Evolutionary conservation across 2,888 invertebrate genomes (phyloP).

Genomic region (Stenotaenia linearis): DNA sequence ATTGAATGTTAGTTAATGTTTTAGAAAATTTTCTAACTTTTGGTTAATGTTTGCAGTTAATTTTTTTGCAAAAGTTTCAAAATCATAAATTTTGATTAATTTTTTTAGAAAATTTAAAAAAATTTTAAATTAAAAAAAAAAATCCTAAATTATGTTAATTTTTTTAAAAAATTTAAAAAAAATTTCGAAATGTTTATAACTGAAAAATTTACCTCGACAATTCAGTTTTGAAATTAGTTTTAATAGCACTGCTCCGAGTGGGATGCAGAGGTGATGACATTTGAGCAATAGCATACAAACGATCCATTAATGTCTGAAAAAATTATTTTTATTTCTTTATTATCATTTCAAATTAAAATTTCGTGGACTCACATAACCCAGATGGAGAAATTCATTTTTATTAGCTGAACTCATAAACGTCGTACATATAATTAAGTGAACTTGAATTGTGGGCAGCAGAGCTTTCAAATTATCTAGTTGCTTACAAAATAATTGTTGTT

Average conservation of each 20-base stretch:
- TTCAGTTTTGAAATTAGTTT: conserved; percentile 59
- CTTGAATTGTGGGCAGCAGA: conserved; percentile 62
- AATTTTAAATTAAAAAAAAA: no score
- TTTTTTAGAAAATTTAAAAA: no score
- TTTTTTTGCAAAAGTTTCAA: no score
- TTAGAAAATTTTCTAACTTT: no score
- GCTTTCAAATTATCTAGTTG: conserved; percentile 56
- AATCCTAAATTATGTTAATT: no score
- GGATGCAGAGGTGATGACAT: conserved; percentile 49
- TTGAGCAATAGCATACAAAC: conserved; percentile 60
- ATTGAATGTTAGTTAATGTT: no score
- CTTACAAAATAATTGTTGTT: conserved; percentile 54
- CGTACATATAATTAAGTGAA: conserved; percentile 64
- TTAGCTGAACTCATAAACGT: conserved; percentile 65
- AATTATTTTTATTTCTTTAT: background rate
- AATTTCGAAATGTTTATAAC: background rate
- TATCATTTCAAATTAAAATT: background rate
- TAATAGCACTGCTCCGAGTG: conserved; percentile 53
- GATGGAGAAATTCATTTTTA: conserved; percentile 67
- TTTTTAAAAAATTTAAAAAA: background rate
- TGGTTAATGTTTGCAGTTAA: no score
- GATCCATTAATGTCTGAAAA: conserved; percentile 54
- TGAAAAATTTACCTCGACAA: conserved; percentile 49
- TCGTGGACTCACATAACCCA: conserved; percentile 52
- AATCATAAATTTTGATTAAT: no score